These are phyloP conservation scores for Eptesicus fuscus DNA, from an alignment of 2,113 vertebrate genomes.

Conservation along the genomic window DNA sequence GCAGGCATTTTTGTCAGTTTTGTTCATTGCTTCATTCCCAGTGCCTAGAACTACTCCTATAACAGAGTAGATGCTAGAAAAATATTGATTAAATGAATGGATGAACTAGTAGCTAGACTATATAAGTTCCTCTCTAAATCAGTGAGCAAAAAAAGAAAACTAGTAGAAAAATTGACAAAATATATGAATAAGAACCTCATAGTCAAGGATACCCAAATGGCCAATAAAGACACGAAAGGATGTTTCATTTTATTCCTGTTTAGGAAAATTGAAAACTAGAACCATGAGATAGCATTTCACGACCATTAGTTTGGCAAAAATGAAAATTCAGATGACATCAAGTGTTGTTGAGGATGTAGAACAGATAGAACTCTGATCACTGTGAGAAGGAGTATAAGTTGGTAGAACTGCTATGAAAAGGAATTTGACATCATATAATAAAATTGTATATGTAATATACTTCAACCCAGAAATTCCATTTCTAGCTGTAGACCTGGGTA, in stretches of 20 bases:
- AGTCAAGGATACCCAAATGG: background rate
- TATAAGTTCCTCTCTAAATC: background rate
- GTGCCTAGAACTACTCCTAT: background rate
- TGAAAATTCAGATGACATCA: background rate
- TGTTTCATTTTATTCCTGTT: background rate
- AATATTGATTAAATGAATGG: background rate
- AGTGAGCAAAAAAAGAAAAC: slow-evolving; percentile 13
- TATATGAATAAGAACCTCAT: slow-evolving; percentile 13
- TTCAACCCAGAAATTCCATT: slow-evolving; percentile 29
- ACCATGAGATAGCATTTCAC: background rate
- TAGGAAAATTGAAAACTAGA: slow-evolving; percentile 25
- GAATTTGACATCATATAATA: background rate
- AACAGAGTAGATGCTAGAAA: slow-evolving; percentile 10
- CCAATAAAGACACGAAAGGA: background rate
- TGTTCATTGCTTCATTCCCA: background rate
- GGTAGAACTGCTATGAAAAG: background rate
- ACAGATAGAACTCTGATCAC: background rate
- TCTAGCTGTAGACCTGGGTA: background rate
- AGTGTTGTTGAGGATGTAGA: background rate
- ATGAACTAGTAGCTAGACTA: background rate
- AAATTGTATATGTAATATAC: background rate
- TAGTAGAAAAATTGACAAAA: slow-evolving; percentile 28
- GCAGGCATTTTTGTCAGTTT: slow-evolving; percentile 1
- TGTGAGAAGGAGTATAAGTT: slow-evolving; percentile 13
- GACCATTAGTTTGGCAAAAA: background rate